A percentile compares a stretch with the other conserved stretches of the same genome.
Conservation (phyloP, 2,113 vertebrate species). For the Seriola aureovittata region DNA sequence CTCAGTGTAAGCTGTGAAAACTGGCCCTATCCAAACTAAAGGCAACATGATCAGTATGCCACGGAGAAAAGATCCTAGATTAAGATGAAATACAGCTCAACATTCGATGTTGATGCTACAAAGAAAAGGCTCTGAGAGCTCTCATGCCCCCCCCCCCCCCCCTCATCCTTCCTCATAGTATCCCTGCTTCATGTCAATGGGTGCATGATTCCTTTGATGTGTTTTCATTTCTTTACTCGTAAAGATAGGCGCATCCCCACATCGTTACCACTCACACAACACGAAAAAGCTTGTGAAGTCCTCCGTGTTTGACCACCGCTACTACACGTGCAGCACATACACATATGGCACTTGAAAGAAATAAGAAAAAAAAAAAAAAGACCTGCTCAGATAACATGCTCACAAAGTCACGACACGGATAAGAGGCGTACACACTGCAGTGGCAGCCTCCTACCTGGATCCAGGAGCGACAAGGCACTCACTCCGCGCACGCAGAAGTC, state of each 20-base stretch:
- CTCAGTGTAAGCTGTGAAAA: conserved; percentile 34
- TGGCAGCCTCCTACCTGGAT: conserved; percentile 55
- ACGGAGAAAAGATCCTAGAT: conserved; percentile 52
- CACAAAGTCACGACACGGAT: conserved; percentile 74
- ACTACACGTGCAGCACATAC: conserved; percentile 37
- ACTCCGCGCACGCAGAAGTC: conserved; percentile 61
- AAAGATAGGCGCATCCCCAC: conserved; percentile 35
- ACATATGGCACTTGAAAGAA: conserved; percentile 52
- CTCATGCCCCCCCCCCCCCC: conserved; percentile 49
- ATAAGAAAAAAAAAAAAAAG: conserved; percentile 18
- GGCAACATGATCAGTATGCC: conserved; percentile 66
- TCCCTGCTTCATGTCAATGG: conserved; percentile 23
- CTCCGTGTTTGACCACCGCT: conserved; percentile 40
- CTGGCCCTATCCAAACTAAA: conserved; percentile 24
- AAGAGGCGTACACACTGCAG: conserved; percentile 48
- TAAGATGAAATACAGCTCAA: conserved; percentile 57
- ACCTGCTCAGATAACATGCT: conserved; percentile 66
- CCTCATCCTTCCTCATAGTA: conserved; percentile 40
- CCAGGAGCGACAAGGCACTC: conserved; percentile 35
- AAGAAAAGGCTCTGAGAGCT: conserved; percentile 43
- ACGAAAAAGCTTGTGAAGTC: conserved; percentile 52
- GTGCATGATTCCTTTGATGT: conserved; percentile 59
- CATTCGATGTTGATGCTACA: conserved; percentile 54
- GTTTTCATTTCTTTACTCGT: conserved; percentile 52
- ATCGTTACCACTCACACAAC: conserved; percentile 24